Conservation (phyloP, 2,888 invertebrate genomes). For the Tenodera sinensis region DNA sequence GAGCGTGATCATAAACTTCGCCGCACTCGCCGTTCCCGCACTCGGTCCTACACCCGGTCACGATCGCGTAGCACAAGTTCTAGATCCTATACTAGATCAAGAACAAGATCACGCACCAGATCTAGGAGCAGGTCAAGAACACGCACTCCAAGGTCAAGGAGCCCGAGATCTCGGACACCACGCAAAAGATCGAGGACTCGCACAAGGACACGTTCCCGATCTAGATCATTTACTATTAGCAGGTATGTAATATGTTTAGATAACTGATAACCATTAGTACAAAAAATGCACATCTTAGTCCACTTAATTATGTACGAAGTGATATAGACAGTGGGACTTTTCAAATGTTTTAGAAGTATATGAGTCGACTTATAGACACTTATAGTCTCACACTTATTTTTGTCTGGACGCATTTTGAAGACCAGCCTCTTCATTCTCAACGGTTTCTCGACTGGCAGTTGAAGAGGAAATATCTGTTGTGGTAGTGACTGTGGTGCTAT, state of each 20-base stretch:
- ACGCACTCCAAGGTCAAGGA: constrained; percentile 34
- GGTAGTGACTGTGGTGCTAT: too few relatives aligned
- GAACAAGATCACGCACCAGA: constrained; percentile 44
- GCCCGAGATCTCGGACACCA: constrained; percentile 26
- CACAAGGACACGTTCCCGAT: constrained; percentile 37
- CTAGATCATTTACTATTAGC: constrained; percentile 54
- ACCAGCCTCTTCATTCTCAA: too few relatives aligned
- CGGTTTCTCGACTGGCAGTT: too few relatives aligned
- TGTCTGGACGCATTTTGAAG: too few relatives aligned
- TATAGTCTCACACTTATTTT: too few relatives aligned
- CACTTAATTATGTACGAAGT: too few relatives aligned
- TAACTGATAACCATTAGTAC: too few relatives aligned
- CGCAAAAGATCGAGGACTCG: constrained; percentile 19
- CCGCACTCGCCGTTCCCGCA: constrained; percentile 28
- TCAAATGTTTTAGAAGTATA: too few relatives aligned
- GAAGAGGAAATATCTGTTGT: too few relatives aligned
- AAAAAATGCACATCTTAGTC: too few relatives aligned
- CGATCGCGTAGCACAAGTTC: constrained; percentile 35
- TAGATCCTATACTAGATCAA: constrained; percentile 40
- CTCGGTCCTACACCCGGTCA: constrained; percentile 31
- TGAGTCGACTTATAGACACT: too few relatives aligned
- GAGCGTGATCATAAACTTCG: constrained; percentile 52
- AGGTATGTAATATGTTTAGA: constrained; percentile 16
- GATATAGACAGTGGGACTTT: too few relatives aligned
- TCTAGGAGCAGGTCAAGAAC: constrained; percentile 39